Evolutionary conservation across 2,113 vertebrate genomes (phyloP).

Genomic region (Psephotus haematonotus): DNA sequence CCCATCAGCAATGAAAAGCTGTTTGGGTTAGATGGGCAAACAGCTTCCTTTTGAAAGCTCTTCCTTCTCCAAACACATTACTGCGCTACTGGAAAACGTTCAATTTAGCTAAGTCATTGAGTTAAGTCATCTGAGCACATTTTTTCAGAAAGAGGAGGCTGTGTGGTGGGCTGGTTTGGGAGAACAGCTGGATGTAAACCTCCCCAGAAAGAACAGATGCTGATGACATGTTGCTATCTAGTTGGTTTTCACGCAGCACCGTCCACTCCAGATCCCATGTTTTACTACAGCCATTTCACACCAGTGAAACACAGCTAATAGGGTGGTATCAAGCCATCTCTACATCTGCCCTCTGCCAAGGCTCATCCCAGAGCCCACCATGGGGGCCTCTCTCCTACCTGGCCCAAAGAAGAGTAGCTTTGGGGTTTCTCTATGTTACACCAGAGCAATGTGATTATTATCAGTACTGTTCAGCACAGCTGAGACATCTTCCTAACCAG

Average conservation of each 20-base stretch:
- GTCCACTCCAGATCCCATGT: not conserved
- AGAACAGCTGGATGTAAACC: slow-evolving; percentile 57
- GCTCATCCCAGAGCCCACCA: not conserved
- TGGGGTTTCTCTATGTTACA: not conserved
- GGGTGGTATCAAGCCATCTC: not conserved
- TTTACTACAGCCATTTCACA: not conserved
- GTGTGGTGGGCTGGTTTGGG: slow-evolving; percentile 49
- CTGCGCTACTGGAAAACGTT: slow-evolving; percentile 72
- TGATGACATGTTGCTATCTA: slow-evolving; percentile 6
- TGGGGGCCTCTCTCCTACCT: not conserved
- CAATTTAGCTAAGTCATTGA: slow-evolving; percentile 68
- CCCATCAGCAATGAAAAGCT: slow-evolving; percentile 60
- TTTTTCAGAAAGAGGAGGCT: slow-evolving; percentile 52
- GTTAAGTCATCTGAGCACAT: slow-evolving; percentile 72
- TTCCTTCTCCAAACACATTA: slow-evolving; percentile 71
- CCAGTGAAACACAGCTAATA: accelerated
- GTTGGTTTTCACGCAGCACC: not conserved
- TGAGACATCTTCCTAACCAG: slow-evolving; percentile 9
- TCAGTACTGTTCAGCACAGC: not conserved
- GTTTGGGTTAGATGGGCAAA: slow-evolving; percentile 60
- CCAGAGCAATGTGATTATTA: not conserved
- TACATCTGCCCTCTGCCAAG: not conserved
- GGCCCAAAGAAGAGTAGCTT: not conserved
- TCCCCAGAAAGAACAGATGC: slow-evolving; percentile 70
- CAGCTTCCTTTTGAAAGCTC: slow-evolving; percentile 45